Base-by-base conservation (phyloP, 1,140 invertebrate species). In the Brachionus paranguensis region DNA sequence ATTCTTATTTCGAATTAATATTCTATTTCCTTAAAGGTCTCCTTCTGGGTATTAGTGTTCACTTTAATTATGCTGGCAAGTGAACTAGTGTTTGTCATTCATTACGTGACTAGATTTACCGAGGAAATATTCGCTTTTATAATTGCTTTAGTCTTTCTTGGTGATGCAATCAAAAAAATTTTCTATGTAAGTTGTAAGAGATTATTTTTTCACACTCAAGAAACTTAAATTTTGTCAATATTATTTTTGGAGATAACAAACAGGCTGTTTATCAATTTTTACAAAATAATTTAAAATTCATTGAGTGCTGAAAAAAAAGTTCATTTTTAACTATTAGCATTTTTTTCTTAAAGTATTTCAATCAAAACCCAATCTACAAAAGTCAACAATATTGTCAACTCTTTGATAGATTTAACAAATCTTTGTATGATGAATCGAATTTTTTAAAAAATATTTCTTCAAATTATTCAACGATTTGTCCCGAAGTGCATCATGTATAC, bases 51-150 rank as follows among this genome's bases (percentile, higher is more conserved):
- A 88, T 93, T 93, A 4, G 89, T 97, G 3, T 96, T 98, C 53
- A 93, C 94, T 0, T 88, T 95, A 0, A 87, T 93, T 12, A 92
- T 96, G 2, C 94, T 95, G 2, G 94, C 93, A 17, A 92, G 96
- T 64, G 96, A 98, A 89, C 95, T 95, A 33, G 96, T 95, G 86
- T 93, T 95, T 7, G 92, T 98, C 47, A 94, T 98, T 0, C 93
- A 94, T 85, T 92, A 94, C 68, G 95, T 99, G 85, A 96, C 96
- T 0, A 91, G 96, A 68, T 99, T 99, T 88, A 96, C 95, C 0
- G 95, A 98, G 89, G 97, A 99, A 89, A 97, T 99, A 53, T 98
- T 98, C 89, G 95, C 96, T 3, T 94, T 95, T 3, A 90, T 98
- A 7, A 97, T 98, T 86, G 96, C 96, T 2, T 89, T 97, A 60